A percentile compares a stretch with the other conserved stretches of the same genome.
phyloP scores from a whole-genome alignment of 2,113 vertebrate species.

The Pristiophorus japonicus region DNA sequence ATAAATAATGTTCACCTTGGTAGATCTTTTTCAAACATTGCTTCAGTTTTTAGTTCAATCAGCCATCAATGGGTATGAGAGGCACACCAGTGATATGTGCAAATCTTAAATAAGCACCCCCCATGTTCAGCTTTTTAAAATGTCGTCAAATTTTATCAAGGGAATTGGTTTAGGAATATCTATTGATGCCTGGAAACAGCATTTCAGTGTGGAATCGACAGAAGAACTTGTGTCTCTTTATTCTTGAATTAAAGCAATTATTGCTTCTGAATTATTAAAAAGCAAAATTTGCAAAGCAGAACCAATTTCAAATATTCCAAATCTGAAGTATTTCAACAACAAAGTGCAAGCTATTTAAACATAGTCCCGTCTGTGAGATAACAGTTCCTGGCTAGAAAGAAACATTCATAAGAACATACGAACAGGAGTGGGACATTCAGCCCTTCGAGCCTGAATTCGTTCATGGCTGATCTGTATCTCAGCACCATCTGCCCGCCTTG shows the following conservation, averaged over 20 bases:
- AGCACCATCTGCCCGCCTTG: neutral
- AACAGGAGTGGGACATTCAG: neutral
- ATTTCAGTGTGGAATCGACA: neutral
- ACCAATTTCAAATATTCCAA: neutral
- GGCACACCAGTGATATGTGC: neutral
- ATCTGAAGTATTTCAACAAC: neutral
- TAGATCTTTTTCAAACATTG: neutral
- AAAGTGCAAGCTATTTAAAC: neutral
- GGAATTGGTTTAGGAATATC: neutral
- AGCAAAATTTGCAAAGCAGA: neutral
- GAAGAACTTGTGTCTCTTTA: neutral
- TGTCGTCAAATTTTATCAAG: neutral
- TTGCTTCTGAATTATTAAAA: neutral
- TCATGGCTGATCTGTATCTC: neutral
- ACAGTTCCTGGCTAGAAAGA: too few species aligned
- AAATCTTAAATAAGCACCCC: neutral
- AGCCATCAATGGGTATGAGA: neutral
- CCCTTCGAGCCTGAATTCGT: neutral
- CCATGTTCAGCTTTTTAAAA: neutral
- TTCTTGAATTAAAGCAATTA: constrained; percentile 7
- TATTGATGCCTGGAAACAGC: neutral
- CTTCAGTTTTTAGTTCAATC: neutral
- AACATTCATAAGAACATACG: neutral
- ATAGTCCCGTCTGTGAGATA: neutral
- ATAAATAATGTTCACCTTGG: neutral